Evolutionary conservation across 2,888 invertebrate genomes (phyloP).

Genomic region (Zygogramma bicolorata): DNA sequence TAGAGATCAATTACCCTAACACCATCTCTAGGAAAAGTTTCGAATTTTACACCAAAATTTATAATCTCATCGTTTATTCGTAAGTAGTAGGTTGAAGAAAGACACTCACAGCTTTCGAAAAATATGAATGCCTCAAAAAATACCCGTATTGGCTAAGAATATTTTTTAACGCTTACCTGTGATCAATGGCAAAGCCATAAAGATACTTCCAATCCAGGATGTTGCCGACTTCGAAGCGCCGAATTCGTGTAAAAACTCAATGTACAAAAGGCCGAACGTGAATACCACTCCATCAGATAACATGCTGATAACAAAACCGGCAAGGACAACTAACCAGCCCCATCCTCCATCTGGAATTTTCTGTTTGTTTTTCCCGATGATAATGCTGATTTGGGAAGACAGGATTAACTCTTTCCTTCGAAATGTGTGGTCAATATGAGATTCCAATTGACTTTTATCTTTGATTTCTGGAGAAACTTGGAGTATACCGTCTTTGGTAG

Average conservation of each 20-base stretch:
- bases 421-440: conserved; percentile 32
- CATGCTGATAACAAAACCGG: conserved; percentile 87
- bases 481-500: conserved; percentile 29
- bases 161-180: no score
- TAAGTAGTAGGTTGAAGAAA: no score
- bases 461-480: conserved; percentile 15
- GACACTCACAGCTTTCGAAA: no score
- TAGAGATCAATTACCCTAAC: no score
- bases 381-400: conserved; percentile 47
- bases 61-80: no score
- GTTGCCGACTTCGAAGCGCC: conserved; percentile 74
- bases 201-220: conserved; percentile 67
- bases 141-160: no score
- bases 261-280: conserved; percentile 92
- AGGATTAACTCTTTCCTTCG: conserved; percentile 47
- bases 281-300: conserved; percentile 95
- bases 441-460: conserved; percentile 1
- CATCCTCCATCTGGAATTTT: conserved; percentile 85
- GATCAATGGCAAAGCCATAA: conserved; percentile 74
- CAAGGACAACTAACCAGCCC: conserved; percentile 91
- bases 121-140: no score
- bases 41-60: no score
- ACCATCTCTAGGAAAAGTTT: no score
- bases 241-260: conserved; percentile 76
- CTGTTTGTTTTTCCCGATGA: conserved; percentile 62